These are phyloP conservation scores for Chironomus tepperi DNA, from an alignment of 1,140 invertebrate species.

Conservation along the genomic window DNA sequence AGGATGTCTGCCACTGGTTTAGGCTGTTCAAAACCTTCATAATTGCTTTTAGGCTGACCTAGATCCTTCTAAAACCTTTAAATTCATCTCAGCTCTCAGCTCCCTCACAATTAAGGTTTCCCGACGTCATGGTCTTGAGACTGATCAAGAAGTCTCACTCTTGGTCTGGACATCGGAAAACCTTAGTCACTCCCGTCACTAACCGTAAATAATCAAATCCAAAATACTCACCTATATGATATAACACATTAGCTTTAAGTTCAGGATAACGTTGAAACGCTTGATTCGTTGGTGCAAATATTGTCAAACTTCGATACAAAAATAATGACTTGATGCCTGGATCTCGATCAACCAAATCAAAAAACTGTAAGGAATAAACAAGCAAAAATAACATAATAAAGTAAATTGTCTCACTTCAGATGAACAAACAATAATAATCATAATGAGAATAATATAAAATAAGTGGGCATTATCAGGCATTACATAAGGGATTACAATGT, in stretches of 20 bases:
- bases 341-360: slow-evolving; percentile 56
- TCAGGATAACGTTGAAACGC: slow-evolving; percentile 60
- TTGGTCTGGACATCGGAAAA: too few species aligned
- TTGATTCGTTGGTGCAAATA: slow-evolving; percentile 70
- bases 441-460: not conserved
- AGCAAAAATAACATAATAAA: slow-evolving; percentile 25
- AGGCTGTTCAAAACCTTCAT: too few species aligned
- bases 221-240: slow-evolving; percentile 55
- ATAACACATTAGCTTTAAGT: slow-evolving; percentile 53
- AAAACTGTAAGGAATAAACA: slow-evolving; percentile 57
- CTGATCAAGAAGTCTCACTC: too few species aligned
- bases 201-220: too few species aligned
- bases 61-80: too few species aligned
- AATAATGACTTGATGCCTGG: slow-evolving; percentile 57
- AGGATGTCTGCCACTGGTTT: too few species aligned
- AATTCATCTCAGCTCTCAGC: too few species aligned
- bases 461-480: slow-evolving; percentile 14
- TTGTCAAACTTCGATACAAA: slow-evolving; percentile 56
- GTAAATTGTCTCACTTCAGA: not conserved
- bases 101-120: too few species aligned
- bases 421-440: too few species aligned
- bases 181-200: too few species aligned
- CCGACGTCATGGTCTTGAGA: too few species aligned
- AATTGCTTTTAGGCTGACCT: too few species aligned
- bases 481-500: not conserved